phyloP scores from a whole-genome alignment of 1,140 invertebrate genomes.

The Zaprionus camerounensis region DNA sequence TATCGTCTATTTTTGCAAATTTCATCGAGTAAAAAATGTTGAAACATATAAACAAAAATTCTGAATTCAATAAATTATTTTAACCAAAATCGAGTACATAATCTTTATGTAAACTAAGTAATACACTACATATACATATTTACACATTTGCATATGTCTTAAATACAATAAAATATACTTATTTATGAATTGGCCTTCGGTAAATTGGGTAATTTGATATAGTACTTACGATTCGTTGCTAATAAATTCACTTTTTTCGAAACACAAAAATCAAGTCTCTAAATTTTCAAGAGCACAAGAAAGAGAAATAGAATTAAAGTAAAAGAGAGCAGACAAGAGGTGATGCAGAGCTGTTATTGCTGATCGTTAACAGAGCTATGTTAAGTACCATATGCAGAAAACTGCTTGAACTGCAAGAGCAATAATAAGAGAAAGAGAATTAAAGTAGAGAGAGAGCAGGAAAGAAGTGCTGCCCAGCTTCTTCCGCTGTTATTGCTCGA shows the following conservation, averaged over 20 bases:
- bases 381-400: no score
- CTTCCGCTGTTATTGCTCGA: no score
- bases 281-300: background rate
- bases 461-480: no score
- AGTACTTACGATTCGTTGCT: constrained; percentile 17
- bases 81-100: constrained; percentile 68
- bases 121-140: constrained; percentile 41
- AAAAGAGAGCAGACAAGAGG: no score
- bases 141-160: constrained; percentile 49
- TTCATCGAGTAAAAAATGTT: constrained; percentile 53
- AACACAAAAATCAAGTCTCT: background rate
- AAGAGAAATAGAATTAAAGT: no score
- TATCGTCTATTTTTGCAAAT: constrained; percentile 53
- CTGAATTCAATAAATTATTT: constrained; percentile 78
- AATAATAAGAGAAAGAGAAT: no score
- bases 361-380: no score
- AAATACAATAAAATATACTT: constrained; percentile 51
- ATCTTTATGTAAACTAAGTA: constrained; percentile 57
- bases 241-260: constrained; percentile 31
- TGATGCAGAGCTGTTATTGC: no score
- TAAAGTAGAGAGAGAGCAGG: no score
- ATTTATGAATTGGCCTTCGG: constrained; percentile 49
- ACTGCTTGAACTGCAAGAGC: no score
- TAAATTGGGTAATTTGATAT: constrained; percentile 36
- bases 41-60: constrained; percentile 57